phyloP scores from a whole-genome alignment of 2,888 invertebrate genomes.

The Trichopoda pennipes region DNA sequence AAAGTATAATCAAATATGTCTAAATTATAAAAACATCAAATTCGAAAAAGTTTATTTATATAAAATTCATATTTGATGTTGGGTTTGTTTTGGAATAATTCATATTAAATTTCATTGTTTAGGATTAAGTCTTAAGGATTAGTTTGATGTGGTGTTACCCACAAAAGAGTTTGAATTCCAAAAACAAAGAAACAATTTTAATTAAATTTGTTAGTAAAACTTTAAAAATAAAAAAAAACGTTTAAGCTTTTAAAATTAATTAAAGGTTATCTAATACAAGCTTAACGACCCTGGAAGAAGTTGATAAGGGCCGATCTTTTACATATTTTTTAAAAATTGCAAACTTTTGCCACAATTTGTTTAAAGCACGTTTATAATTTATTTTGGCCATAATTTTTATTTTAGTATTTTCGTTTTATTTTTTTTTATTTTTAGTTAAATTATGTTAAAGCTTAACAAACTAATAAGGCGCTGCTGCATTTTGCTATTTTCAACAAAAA shows the following conservation, averaged over 20 bases:
- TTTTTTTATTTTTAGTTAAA: slow-evolving; percentile 4
- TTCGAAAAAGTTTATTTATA: slow-evolving; percentile 41
- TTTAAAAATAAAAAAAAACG: slow-evolving; percentile 2
- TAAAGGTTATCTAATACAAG: slow-evolving; percentile 27
- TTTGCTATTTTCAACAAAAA: slow-evolving; percentile 43
- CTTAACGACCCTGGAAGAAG: background rate
- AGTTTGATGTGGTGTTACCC: slow-evolving; percentile 34
- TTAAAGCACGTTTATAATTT: slow-evolving; percentile 44
- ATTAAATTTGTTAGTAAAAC: slow-evolving; percentile 34
- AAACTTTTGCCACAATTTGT: slow-evolving; percentile 2
- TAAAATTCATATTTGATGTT: slow-evolving; percentile 38
- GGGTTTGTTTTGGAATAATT: slow-evolving; percentile 10
- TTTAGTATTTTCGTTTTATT: too few species aligned
- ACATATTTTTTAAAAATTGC: background rate
- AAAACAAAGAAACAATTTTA: slow-evolving; percentile 31
- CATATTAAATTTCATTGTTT: slow-evolving; percentile 24
- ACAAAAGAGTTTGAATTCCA: slow-evolving; percentile 17
- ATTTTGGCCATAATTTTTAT: slow-evolving; percentile 48
- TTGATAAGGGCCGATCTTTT: background rate
- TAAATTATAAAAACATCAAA: slow-evolving; percentile 53
- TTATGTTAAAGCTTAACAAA: slow-evolving; percentile 55
- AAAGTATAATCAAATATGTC: slow-evolving; percentile 42
- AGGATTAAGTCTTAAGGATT: slow-evolving; percentile 58
- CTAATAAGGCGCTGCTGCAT: slow-evolving; percentile 68
- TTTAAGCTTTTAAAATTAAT: slow-evolving; percentile 23